Percentiles rank a stretch among this genome's conserved stretches.
These are phyloP conservation scores for Phania funesta DNA, from an alignment of 2,888 invertebrate genomes.

Conservation along the genomic window DNA sequence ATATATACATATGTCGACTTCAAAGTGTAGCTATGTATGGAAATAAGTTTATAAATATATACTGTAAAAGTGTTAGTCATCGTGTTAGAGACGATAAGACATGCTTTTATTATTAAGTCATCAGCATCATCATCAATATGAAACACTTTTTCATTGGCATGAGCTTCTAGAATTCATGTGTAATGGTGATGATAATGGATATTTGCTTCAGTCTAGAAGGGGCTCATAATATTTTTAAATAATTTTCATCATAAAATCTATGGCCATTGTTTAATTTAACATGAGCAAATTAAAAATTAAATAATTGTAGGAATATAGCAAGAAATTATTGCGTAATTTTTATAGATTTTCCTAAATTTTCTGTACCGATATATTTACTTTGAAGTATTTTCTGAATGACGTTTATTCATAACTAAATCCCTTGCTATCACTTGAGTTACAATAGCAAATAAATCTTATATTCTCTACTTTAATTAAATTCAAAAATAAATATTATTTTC, in stretches of 20 bases:
- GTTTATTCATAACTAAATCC: too few relatives aligned
- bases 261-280: background rate
- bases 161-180: background rate
- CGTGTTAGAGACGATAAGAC: constrained; percentile 28
- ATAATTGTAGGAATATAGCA: too few relatives aligned
- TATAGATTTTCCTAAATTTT: too few relatives aligned
- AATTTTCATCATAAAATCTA: background rate
- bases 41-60: constrained; percentile 12
- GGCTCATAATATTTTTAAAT: constrained; percentile 21
- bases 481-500: too few relatives aligned
- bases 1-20: background rate
- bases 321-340: too few relatives aligned
- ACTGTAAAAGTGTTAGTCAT: constrained; percentile 2
- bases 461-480: too few relatives aligned
- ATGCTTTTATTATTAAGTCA: constrained; percentile 53
- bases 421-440: too few relatives aligned
- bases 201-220: background rate
- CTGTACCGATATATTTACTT: too few relatives aligned
- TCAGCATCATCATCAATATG: background rate
- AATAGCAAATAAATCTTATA: too few relatives aligned
- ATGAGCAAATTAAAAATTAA: too few relatives aligned
- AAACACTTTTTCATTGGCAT: background rate
- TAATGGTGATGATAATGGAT: background rate
- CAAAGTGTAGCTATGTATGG: background rate
- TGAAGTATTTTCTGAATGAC: too few relatives aligned